Evolutionary conservation across 2,113 vertebrate species (phyloP).

Genomic region (Glaucomys volans): DNA sequence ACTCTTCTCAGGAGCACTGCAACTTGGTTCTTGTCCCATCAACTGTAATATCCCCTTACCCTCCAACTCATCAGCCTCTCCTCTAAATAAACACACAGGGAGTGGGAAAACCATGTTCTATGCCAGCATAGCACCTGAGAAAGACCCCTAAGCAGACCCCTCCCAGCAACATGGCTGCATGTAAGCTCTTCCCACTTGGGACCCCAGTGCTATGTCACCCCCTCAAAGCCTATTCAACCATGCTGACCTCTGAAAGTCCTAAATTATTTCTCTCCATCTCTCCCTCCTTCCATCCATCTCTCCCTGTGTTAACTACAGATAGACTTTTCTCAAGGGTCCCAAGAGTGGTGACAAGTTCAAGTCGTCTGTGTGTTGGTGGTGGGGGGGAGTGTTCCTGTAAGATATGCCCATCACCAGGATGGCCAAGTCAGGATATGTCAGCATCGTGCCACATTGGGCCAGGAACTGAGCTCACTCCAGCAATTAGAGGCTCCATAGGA

Average conservation of each 20-base stretch:
- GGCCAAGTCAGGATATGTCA: neutral
- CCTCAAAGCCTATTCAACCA: neutral
- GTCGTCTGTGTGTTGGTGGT: neutral
- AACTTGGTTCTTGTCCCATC: neutral
- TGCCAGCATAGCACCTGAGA: neutral
- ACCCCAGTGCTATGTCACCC: neutral
- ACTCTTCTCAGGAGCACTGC: neutral
- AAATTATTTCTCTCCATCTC: neutral
- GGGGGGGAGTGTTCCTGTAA: neutral
- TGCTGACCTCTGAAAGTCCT: neutral
- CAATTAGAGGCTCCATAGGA: neutral
- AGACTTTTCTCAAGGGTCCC: neutral
- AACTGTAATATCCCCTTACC: rapidly evolving
- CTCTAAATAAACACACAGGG: neutral
- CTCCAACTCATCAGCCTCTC: neutral
- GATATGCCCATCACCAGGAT: neutral
- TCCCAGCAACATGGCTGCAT: rapidly evolving
- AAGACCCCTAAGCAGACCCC: neutral
- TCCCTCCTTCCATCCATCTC: too few relatives aligned
- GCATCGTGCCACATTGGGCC: neutral
- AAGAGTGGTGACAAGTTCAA: neutral
- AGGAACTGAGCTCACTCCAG: neutral
- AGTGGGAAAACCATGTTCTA: neutral
- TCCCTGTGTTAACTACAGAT: neutral
- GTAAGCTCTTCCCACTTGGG: neutral